Percentiles rank a stretch among this genome's conserved stretches.
These are phyloP conservation scores for Sylvilagus bachmani DNA, from an alignment of 2,113 vertebrate species.

Conservation along the genomic window DNA sequence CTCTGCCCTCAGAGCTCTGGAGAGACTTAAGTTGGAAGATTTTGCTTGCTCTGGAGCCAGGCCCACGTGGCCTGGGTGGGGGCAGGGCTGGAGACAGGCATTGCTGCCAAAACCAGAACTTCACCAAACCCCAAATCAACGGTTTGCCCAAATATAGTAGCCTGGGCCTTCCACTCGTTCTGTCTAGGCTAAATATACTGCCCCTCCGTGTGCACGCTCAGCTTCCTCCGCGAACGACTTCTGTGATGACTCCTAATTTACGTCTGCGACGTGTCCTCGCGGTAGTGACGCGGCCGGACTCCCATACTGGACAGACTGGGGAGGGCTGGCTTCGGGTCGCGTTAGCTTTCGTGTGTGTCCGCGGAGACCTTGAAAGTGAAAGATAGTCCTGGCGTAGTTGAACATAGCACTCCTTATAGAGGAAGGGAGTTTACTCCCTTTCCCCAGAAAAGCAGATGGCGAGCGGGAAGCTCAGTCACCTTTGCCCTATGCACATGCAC, in stretches of 20 bases:
- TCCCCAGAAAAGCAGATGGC: not conserved
- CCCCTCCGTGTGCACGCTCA: not conserved
- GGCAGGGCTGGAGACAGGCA: not conserved
- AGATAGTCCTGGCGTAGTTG: not conserved
- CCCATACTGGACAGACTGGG: conserved; percentile 7
- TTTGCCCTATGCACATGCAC: not conserved
- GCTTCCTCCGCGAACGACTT: conserved; percentile 17
- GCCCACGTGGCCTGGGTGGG: not conserved
- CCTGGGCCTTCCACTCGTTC: not conserved
- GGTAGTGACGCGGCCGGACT: conserved; percentile 19
- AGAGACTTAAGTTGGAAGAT: not conserved
- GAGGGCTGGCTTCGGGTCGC: not conserved
- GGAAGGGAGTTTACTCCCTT: not conserved
- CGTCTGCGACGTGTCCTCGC: conserved; percentile 4
- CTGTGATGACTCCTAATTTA: conserved; percentile 37
- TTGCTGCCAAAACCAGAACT: conserved; percentile 55
- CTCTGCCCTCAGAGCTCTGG: not conserved
- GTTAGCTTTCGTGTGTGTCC: conserved; percentile 47
- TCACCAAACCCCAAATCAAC: conserved; percentile 66
- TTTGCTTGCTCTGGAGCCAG: not conserved
- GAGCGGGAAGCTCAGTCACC: not conserved
- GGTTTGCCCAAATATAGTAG: conserved; percentile 76
- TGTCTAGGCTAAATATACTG: conserved; percentile 73
- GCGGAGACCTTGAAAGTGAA: not conserved
- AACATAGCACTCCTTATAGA: not conserved